phyloP scores from a whole-genome alignment of 1,140 invertebrate species.

The Bombyx mandarina region DNA sequence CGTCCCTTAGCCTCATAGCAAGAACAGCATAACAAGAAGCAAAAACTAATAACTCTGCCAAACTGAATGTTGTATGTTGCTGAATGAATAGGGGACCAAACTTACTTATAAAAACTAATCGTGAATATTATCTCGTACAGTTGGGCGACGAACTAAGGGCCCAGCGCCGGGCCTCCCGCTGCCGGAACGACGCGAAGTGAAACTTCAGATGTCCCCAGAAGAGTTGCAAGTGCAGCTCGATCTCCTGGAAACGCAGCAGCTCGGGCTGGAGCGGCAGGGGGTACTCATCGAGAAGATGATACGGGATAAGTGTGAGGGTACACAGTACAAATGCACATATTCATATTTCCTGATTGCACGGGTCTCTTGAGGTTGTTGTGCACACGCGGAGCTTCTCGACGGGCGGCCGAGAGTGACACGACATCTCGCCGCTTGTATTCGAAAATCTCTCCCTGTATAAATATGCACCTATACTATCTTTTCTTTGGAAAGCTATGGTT shows the following conservation, averaged over 20 bases:
- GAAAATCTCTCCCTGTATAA: no score
- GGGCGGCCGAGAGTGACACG: no score
- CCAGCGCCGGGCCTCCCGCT: slow-evolving; percentile 85
- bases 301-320: slow-evolving; percentile 80
- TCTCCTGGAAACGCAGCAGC: slow-evolving; percentile 87
- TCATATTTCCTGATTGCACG: slow-evolving; percentile 14
- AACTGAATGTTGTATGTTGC: no score
- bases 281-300: slow-evolving; percentile 90
- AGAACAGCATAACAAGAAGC: no score
- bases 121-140: slow-evolving; percentile 4
- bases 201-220: slow-evolving; percentile 58
- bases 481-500: no score
- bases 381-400: no score
- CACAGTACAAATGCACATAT: slow-evolving; percentile 24
- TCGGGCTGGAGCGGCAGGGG: slow-evolving; percentile 90
- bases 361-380: slow-evolving; percentile 1
- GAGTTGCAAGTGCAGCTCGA: slow-evolving; percentile 73
- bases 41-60: no score
- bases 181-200: slow-evolving; percentile 75
- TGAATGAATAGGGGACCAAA: no score
- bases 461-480: no score
- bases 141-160: slow-evolving; percentile 80
- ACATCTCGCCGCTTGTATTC: no score
- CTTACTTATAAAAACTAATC: not conserved
- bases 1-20: no score